These are phyloP conservation scores for Petrocephalus schoutedeni DNA, from an alignment of 2,797 vertebrate genomes.

Conservation along the genomic window DNA sequence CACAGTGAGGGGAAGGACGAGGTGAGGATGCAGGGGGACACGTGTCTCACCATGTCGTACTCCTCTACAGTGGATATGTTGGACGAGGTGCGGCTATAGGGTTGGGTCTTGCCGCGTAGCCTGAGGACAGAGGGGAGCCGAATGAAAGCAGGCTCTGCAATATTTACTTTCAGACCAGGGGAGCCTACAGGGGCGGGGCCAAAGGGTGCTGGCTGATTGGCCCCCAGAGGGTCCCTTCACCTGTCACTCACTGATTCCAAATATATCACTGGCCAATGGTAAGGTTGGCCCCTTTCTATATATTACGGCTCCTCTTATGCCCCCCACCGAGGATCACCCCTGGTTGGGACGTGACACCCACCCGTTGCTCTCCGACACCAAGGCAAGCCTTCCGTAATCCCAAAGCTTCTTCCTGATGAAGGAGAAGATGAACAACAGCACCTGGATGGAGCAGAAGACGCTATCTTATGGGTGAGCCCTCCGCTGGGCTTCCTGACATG, in stretches of 20 bases:
- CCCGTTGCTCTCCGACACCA: slow-evolving; percentile 76
- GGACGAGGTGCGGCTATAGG: slow-evolving; percentile 64
- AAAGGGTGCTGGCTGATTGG: background rate
- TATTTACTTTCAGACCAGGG: background rate
- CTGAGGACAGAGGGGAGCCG: slow-evolving; percentile 34
- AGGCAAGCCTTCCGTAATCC: slow-evolving; percentile 87
- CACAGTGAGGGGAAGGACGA: background rate
- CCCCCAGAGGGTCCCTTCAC: background rate
- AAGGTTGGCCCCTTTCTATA: background rate
- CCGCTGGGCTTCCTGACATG: background rate
- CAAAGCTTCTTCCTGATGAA: slow-evolving; percentile 83
- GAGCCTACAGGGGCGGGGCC: background rate
- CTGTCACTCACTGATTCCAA: background rate
- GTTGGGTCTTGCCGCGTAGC: slow-evolving; percentile 46
- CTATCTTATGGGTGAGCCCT: background rate
- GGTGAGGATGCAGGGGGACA: background rate
- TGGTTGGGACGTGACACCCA: slow-evolving; percentile 35
- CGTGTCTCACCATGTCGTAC: slow-evolving; percentile 62
- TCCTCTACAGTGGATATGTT: slow-evolving; percentile 61
- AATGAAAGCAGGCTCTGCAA: background rate
- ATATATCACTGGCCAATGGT: background rate
- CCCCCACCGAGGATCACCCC: background rate
- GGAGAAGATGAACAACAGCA: slow-evolving; percentile 75
- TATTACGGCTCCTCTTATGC: background rate
- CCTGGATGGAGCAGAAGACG: slow-evolving; percentile 44